Base-by-base conservation (phyloP, 2,888 invertebrate species). In the Sarcophaga subvicina region DNA sequence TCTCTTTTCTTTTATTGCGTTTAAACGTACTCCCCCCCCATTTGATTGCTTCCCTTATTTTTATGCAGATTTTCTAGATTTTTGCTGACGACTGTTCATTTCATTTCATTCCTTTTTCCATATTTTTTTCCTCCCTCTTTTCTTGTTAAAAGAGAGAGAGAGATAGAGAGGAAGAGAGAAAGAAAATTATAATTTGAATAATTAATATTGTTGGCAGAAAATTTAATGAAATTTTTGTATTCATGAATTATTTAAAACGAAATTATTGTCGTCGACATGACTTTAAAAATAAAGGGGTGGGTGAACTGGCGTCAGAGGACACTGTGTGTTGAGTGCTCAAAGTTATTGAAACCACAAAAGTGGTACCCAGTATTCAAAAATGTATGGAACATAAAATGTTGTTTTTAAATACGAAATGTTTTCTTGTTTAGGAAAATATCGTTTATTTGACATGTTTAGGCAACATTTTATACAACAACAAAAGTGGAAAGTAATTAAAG, bases 171-270 rank as follows among this genome's bases (percentile, higher is more conserved):
- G 1, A 8, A 37, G 37, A 37, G 37, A 37, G 17, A 64, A 60
- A 64, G 45, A 69, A 75, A 75, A 84, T 84, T 80, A 84, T 75
- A 69, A 75, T 84, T 84, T 84, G 82, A 84, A 85, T 82, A 87
- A 85, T 85, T 87, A 82, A 87, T 85, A 71, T 60, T 76, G 71
- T 76, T 82, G 79, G 73, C 80, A 67, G 72, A 37, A 66, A 77
- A 77, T 63, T 14, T 12, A 54, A 54, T 37, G n/a, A 77, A 83
- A 83, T 84, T 69, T 80, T 83, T 64, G 64, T 60, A 75, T 71
- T 83, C 75, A 86, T 86, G 83, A 86, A 78, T 86, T 83, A 83
- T 86, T 82, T 62, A 86, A 11, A 25, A 47, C n/a, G 0, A 77
- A 62, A 37, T 77, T 66, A n/a, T 76, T 70, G 20, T 37, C 22